phyloP scores from a whole-genome alignment of 2,888 invertebrate genomes.

The Orchestes rusci region DNA sequence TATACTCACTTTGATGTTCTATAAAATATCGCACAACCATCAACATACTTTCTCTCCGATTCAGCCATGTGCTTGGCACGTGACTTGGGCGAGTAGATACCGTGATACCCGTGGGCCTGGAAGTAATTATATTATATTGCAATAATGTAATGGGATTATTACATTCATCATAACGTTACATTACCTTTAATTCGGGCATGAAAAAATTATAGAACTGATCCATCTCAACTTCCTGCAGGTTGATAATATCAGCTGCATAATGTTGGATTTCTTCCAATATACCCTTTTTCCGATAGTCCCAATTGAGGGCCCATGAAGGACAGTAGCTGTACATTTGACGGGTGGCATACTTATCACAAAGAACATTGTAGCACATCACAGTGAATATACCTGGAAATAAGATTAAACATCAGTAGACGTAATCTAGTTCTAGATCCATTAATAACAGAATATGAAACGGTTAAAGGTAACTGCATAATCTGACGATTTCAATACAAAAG shows the following conservation, averaged over 20 bases:
- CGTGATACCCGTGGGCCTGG: conserved; percentile 76
- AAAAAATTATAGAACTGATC: conserved; percentile 98
- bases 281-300: conserved; percentile 97
- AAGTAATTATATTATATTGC: conserved; percentile 2
- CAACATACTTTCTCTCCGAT: conserved; percentile 93
- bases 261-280: conserved; percentile 95
- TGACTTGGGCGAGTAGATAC: conserved; percentile 97
- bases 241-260: conserved; percentile 95
- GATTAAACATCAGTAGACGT: too few species aligned
- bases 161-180: too few species aligned
- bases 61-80: conserved; percentile 98
- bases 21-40: conserved; percentile 99
- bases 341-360: conserved; percentile 98
- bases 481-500: too few species aligned
- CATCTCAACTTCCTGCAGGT: conserved; percentile 95
- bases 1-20: conserved; percentile 83
- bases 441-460: too few species aligned
- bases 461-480: too few species aligned
- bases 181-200: conserved; percentile 76
- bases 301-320: conserved; percentile 96
- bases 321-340: conserved; percentile 99
- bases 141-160: too few species aligned
- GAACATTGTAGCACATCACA: conserved; percentile 99
- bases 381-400: conserved; percentile 78
- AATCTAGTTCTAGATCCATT: too few species aligned